phyloP scores from a whole-genome alignment of 2,888 invertebrate species.

The Helleia helle region DNA sequence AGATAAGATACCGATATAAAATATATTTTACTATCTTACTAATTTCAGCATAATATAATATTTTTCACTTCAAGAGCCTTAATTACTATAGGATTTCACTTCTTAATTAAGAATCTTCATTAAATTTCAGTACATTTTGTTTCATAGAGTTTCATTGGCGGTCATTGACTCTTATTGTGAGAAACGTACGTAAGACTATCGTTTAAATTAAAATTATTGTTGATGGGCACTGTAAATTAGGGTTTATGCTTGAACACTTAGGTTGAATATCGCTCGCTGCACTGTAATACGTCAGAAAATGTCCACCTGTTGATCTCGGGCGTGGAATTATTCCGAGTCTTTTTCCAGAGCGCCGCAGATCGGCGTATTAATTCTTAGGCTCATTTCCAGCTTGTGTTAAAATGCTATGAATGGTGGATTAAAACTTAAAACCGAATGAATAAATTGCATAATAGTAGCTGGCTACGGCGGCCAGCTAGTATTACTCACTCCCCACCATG shows the following conservation, averaged over 20 bases:
- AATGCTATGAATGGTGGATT: not conserved
- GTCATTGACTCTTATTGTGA: not conserved
- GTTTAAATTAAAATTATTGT: not conserved
- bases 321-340: not conserved
- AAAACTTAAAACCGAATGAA: not conserved
- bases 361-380: not conserved
- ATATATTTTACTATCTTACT: too few relatives aligned
- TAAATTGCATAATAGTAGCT: too few relatives aligned
- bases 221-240: not conserved
- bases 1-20: too few relatives aligned
- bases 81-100: too few relatives aligned
- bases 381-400: not conserved
- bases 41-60: too few relatives aligned
- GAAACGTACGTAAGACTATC: not conserved
- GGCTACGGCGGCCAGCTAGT: too few relatives aligned
- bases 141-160: not conserved
- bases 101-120: not conserved
- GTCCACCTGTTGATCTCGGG: not conserved
- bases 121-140: not conserved
- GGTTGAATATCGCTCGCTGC: not conserved
- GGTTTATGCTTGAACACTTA: not conserved
- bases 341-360: not conserved
- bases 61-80: too few relatives aligned
- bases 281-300: not conserved
- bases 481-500: too few relatives aligned